Evolutionary conservation across 2,797 vertebrate species (phyloP).

Genomic region (Notolabrus celidotus): DNA sequence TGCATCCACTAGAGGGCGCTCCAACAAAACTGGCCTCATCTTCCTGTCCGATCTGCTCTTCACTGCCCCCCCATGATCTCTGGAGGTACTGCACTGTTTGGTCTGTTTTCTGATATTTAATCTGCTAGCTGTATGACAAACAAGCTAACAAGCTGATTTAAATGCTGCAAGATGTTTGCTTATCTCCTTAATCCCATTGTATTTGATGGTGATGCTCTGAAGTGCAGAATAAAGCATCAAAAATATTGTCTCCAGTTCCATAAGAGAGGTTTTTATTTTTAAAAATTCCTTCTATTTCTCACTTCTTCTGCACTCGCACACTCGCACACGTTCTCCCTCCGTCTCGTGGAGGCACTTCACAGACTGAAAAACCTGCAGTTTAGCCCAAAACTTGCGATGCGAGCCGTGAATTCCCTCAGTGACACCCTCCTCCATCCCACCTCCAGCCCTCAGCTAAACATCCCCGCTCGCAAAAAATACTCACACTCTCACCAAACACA

Average conservation of each 20-base stretch:
- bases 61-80: too few species aligned
- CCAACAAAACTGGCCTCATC: too few species aligned
- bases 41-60: too few species aligned
- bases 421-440: slow-evolving; percentile 56
- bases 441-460: slow-evolving; percentile 34
- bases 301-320: slow-evolving; percentile 4
- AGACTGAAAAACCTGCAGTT: slow-evolving; percentile 67
- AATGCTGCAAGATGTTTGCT: too few species aligned
- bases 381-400: slow-evolving; percentile 69
- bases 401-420: slow-evolving; percentile 68
- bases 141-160: too few species aligned
- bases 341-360: slow-evolving; percentile 44
- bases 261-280: not conserved
- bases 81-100: too few species aligned
- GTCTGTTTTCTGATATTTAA: too few species aligned
- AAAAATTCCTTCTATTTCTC: not conserved
- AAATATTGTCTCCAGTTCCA: not conserved
- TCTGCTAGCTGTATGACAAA: too few species aligned
- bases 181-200: too few species aligned
- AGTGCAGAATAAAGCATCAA: too few species aligned
- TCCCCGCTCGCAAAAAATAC: slow-evolving; percentile 18
- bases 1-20: too few species aligned
- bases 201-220: too few species aligned
- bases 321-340: not conserved
- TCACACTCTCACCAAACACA: slow-evolving; percentile 10